phyloP scores from a whole-genome alignment of 2,113 vertebrate genomes.

The Pitta sordida region DNA sequence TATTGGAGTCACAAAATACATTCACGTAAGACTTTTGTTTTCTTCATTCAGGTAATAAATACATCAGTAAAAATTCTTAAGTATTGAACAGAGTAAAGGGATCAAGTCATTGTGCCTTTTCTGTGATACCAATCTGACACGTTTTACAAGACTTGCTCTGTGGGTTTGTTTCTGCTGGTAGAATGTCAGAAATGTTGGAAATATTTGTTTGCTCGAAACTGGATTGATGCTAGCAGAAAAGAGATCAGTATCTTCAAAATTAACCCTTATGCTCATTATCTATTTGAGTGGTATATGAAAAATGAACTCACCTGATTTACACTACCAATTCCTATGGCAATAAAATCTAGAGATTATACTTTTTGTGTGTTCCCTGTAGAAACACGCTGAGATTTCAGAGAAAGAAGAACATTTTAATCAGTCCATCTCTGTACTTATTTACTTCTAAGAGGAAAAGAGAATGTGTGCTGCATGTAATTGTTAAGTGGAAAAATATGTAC shows the following conservation, averaged over 20 bases:
- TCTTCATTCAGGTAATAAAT: not conserved
- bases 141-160: not conserved
- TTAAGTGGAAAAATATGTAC: not conserved
- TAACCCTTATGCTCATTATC: not conserved
- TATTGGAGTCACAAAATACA: not conserved
- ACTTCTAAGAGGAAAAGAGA: not conserved
- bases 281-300: not conserved
- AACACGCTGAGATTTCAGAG: not conserved
- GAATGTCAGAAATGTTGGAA: not conserved
- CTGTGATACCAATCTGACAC: not conserved
- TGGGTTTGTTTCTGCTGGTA: not conserved
- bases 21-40: not conserved
- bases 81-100: not conserved
- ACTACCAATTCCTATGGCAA: not conserved
- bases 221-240: not conserved
- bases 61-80: not conserved
- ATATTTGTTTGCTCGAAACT: not conserved
- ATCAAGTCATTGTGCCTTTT: not conserved
- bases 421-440: not conserved
- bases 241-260: not conserved
- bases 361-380: not conserved
- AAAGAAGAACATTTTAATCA: not conserved
- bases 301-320: not conserved
- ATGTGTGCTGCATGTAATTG: not conserved
- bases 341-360: not conserved